Base-by-base conservation (phyloP, 2,888 invertebrate species). In the Dendrolimus houi region DNA sequence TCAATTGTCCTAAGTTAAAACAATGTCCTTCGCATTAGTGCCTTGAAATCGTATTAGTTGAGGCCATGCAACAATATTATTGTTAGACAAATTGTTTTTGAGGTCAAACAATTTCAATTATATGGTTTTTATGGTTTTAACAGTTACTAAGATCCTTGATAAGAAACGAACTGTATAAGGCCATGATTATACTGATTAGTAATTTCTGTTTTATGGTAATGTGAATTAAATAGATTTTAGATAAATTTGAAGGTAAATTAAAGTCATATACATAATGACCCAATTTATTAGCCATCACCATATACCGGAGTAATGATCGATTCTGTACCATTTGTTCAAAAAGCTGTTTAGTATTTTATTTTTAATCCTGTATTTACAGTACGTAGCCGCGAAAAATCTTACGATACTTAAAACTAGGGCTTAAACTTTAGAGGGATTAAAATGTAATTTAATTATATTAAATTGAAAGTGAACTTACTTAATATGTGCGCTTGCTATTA, bases 401-500 rank as follows among this genome's bases (percentile, higher is more conserved):
- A 29, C 29, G 29, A 29, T 29, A 3, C 6, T 29, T 29, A 29
- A 29, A 29, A 29, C 29, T 0, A 29, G 6, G 6, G 29, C 29
- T 3, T 29, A 29, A 29, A 29, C 29, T 29, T 29, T 47, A 12
- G 9, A 47, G 9, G 47, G 47, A 47, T 2, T 47, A 8, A 47
- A 47, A 47, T 47, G 2, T 9, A 12, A 9, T 47, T 8, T 8
- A 3, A 29, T 3, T 17, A 2, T 47, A 10, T 1, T 9, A 47
- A 47, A 47, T 47, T 47, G 2, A 10, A 47, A 47, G 56, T 52
- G 13, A 41, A 64, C 74, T 69, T 71, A 95, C 95, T 96, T 94
- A 76, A 99, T 98, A 79, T 99, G 99, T 7, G 98, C 98, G 12
- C 98, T 98, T 56, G 99, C 99, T 67, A 99, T 98, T 66, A 99